These are phyloP conservation scores for Synergus umbraculus DNA, from an alignment of 2,888 invertebrate genomes.

Conservation along the genomic window DNA sequence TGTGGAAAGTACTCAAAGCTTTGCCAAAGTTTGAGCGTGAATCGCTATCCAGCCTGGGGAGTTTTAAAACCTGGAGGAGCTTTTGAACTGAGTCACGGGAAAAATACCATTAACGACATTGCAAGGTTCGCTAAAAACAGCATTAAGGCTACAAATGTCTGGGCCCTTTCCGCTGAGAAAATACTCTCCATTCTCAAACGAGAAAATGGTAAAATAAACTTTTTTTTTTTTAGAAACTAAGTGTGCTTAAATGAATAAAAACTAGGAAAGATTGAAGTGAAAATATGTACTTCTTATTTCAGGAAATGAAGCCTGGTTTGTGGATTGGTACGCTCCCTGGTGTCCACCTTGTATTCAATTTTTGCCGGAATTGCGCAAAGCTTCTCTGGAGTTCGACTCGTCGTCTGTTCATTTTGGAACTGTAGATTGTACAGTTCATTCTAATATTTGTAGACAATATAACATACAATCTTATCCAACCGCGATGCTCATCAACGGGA, in stretches of 20 bases:
- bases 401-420: slow-evolving; percentile 81
- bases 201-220: slow-evolving; percentile 55
- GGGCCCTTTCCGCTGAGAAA: slow-evolving; percentile 82
- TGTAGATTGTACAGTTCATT: slow-evolving; percentile 84
- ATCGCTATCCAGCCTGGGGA: slow-evolving; percentile 84
- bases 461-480: slow-evolving; percentile 85
- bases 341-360: slow-evolving; percentile 87
- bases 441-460: slow-evolving; percentile 80
- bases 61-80: slow-evolving; percentile 87
- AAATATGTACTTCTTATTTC: neutral
- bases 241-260: neutral
- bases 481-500: slow-evolving; percentile 83
- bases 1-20: slow-evolving; percentile 81
- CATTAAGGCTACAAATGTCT: slow-evolving; percentile 79
- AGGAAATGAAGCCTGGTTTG: slow-evolving; percentile 80
- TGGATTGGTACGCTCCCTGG: slow-evolving; percentile 89
- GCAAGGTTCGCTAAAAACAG: slow-evolving; percentile 84
- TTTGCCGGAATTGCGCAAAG: slow-evolving; percentile 84
- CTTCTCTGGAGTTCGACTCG: slow-evolving; percentile 79
- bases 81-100: slow-evolving; percentile 86
- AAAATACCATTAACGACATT: slow-evolving; percentile 80
- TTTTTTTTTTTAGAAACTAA: slow-evolving; percentile 27
- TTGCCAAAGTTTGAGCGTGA: slow-evolving; percentile 81
- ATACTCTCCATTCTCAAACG: slow-evolving; percentile 79
- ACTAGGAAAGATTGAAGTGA: neutral